Evolutionary conservation across 2,888 invertebrate genomes (phyloP).

Genomic region (Pecten maximus): DNA sequence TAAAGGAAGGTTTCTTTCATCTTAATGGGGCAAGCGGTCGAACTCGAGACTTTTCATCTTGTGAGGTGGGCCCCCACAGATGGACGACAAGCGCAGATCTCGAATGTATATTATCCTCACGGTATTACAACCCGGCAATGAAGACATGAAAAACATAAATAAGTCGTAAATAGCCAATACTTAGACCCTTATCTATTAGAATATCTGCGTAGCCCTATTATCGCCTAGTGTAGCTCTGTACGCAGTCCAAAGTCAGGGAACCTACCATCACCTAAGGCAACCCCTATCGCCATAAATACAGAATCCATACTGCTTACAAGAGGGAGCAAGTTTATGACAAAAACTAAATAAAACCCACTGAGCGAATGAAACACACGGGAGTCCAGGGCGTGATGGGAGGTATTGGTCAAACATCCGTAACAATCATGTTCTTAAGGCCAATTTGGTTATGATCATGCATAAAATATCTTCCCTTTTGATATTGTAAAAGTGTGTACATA

Average conservation of each 20-base stretch:
- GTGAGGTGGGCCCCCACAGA: slow-evolving; percentile 17
- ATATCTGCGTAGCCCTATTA: not conserved
- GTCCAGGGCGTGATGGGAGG: slow-evolving; percentile 1
- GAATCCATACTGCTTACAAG: not conserved
- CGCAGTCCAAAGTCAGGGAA: not conserved
- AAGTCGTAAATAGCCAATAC: slow-evolving; percentile 28
- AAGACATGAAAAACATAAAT: slow-evolving; percentile 23
- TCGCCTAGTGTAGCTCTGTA: not conserved
- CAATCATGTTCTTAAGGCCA: not conserved
- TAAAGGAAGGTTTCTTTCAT: slow-evolving; percentile 26
- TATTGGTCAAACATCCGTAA: slow-evolving; percentile 24
- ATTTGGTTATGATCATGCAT: slow-evolving; percentile 2
- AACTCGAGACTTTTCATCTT: slow-evolving; percentile 20
- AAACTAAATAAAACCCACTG: slow-evolving; percentile 13
- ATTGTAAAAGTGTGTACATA: not conserved
- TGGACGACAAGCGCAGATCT: slow-evolving; percentile 8
- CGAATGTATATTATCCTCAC: slow-evolving; percentile 21
- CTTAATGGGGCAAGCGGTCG: not conserved
- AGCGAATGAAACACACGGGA: not conserved
- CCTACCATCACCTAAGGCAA: not conserved
- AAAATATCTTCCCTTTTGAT: slow-evolving; percentile 7
- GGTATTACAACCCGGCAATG: not conserved
- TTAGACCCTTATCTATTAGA: not conserved
- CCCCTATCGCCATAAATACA: not conserved
- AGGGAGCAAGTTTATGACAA: slow-evolving; percentile 13